A percentile compares a stretch with the other conserved stretches of the same genome.
These are phyloP conservation scores for Emys orbicularis DNA, from an alignment of 2,797 vertebrate species.

Conservation along the genomic window DNA sequence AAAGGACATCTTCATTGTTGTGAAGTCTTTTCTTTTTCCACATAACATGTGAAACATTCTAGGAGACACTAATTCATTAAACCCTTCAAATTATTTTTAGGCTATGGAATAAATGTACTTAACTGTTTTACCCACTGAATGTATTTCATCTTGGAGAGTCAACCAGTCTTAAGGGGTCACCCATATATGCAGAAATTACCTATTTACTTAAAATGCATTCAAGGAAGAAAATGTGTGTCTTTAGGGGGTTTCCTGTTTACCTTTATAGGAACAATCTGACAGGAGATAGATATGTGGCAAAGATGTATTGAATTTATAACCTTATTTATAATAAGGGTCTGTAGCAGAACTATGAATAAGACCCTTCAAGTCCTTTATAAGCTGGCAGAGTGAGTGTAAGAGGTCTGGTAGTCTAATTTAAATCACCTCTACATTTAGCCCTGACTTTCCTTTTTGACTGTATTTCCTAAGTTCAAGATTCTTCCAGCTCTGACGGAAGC, in stretches of 20 bases:
- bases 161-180: neutral
- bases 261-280: neutral
- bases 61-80: fast-evolving
- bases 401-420: neutral
- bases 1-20: neutral
- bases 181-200: fast-evolving
- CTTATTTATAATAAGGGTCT: neutral
- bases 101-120: fast-evolving
- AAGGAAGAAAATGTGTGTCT: neutral
- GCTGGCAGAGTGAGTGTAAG: neutral
- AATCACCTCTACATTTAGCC: neutral
- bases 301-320: neutral
- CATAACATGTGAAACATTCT: fast-evolving
- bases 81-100: neutral
- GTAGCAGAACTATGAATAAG: neutral
- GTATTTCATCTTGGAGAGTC: fast-evolving
- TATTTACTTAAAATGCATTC: neutral
- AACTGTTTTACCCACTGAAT: fast-evolving
- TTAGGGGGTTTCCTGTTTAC: neutral
- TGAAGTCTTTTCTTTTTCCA: fast-evolving
- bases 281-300: fast-evolving
- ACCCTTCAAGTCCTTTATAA: neutral
- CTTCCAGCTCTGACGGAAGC: neutral
- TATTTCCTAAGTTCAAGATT: neutral
- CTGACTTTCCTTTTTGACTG: neutral